A percentile compares a stretch with the other conserved stretches of the same genome.
Conservation (phyloP, 2,888 invertebrate species). For the Synergus laeviventris region DNA sequence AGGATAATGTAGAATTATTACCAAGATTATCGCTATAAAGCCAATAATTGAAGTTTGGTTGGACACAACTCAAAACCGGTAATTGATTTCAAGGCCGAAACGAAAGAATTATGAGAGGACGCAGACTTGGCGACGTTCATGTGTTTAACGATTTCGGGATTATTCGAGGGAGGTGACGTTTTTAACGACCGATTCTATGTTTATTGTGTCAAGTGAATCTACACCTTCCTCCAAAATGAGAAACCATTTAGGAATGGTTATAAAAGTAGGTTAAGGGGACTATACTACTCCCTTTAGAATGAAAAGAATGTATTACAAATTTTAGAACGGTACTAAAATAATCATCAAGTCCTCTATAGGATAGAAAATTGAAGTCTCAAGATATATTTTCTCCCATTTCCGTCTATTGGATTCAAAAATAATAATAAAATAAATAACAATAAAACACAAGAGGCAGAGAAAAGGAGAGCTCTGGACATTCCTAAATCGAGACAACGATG, state of each 20-base stretch:
- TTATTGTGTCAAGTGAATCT: conserved; percentile 3
- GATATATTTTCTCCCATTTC: neutral
- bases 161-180: conserved; percentile 6
- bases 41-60: conserved; percentile 9
- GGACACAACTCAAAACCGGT: conserved; percentile 13
- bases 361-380: no score
- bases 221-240: conserved; percentile 8
- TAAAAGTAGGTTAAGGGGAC: no score
- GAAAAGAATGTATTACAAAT: no score
- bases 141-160: conserved; percentile 24
- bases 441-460: neutral
- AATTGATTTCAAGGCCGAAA: conserved; percentile 33
- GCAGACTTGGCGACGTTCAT: conserved; percentile 33
- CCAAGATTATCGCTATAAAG: neutral
- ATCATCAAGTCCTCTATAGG: no score
- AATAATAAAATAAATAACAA: no score
- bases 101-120: conserved; percentile 31
- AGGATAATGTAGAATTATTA: neutral
- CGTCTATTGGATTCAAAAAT: neutral
- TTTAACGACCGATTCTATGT: neutral
- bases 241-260: neutral
- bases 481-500: conserved; percentile 32
- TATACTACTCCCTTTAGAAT: no score
- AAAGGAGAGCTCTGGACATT: conserved; percentile 9
- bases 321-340: no score